phyloP scores from a whole-genome alignment of 1,140 invertebrate genomes.

The Drosophila sucinea region DNA sequence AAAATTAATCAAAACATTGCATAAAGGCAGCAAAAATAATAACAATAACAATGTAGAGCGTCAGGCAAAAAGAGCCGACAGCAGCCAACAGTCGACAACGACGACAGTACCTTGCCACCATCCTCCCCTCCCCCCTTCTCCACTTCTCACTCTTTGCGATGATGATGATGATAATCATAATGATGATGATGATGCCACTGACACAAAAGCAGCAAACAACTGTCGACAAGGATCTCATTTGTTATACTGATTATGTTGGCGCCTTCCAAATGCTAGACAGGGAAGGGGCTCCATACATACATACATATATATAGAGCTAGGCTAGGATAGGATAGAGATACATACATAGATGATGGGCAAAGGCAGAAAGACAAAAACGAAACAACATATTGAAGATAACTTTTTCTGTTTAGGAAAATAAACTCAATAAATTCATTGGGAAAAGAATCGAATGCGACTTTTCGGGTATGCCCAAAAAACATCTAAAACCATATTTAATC shows the following conservation, averaged over 20 bases:
- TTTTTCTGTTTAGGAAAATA: background rate
- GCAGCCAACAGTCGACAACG: slow-evolving; percentile 60
- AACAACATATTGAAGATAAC: background rate
- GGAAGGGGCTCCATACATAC: slow-evolving; percentile 12
- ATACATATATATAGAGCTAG: background rate
- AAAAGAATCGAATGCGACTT: no score
- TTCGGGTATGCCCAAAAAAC: no score
- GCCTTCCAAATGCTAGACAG: slow-evolving; percentile 61
- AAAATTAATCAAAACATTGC: slow-evolving; percentile 82
- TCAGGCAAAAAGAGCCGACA: slow-evolving; percentile 74
- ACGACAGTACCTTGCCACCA: slow-evolving; percentile 5
- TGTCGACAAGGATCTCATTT: slow-evolving; percentile 81
- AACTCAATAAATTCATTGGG: no score
- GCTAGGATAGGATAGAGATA: background rate
- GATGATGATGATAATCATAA: slow-evolving; percentile 39
- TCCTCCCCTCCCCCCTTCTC: background rate
- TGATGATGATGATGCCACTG: slow-evolving; percentile 78
- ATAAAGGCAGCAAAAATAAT: slow-evolving; percentile 81
- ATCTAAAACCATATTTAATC: no score
- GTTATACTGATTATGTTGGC: slow-evolving; percentile 81
- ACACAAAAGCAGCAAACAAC: slow-evolving; percentile 80
- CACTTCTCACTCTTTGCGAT: background rate
- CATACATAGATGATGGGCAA: background rate
- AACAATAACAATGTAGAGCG: slow-evolving; percentile 80
- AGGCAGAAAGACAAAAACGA: background rate